phyloP scores from a whole-genome alignment of 2,888 invertebrate species.

The Harpagoxenus sublaevis region DNA sequence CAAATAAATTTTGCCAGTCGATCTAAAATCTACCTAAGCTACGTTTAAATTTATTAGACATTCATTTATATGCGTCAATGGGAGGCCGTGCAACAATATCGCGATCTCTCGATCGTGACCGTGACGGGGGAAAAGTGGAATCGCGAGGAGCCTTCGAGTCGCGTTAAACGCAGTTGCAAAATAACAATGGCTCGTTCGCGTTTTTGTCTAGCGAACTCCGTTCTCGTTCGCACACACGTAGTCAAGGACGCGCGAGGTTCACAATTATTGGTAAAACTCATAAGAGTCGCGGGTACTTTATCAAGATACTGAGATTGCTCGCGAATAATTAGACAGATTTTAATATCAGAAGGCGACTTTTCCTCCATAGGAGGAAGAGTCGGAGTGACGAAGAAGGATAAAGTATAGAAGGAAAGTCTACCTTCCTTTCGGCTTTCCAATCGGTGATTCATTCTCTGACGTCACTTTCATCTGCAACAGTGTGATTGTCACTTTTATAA shows the following conservation, averaged over 20 bases:
- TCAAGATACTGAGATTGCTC: background rate
- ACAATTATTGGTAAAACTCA: background rate
- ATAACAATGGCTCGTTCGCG: slow-evolving; percentile 19
- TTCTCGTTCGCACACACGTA: background rate
- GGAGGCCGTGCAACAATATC: background rate
- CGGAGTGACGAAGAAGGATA: background rate
- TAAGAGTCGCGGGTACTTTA: background rate
- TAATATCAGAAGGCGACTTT: background rate
- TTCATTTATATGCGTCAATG: background rate
- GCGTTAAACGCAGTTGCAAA: background rate
- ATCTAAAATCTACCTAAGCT: too few species aligned
- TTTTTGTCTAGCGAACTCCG: slow-evolving; percentile 28
- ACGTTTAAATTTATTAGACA: too few species aligned
- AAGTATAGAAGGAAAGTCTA: background rate
- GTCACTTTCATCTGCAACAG: background rate
- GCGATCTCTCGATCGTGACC: slow-evolving; percentile 4
- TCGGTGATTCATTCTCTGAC: slow-evolving; percentile 12
- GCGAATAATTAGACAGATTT: background rate
- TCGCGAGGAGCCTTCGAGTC: slow-evolving; percentile 15
- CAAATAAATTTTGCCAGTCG: too few species aligned
- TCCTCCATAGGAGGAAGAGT: background rate
- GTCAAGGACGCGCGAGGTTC: background rate
- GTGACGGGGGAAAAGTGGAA: slow-evolving; percentile 29
- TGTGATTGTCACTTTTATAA: background rate
- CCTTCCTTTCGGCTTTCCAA: background rate